Conservation (phyloP, 2,113 vertebrate species). For the Ceuthmochares aereus region DNA sequence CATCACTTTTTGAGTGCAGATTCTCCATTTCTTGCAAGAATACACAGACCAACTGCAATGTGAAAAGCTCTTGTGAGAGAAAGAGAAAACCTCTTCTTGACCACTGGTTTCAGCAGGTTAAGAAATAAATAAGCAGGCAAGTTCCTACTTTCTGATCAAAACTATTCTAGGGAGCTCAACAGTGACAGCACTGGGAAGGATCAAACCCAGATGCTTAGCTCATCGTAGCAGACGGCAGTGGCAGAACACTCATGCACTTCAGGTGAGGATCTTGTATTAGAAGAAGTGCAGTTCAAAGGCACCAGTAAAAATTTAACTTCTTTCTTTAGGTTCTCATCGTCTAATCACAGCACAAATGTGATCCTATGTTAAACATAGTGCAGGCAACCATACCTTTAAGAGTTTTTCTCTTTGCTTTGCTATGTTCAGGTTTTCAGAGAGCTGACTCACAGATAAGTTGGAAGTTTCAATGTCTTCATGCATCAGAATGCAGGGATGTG, state of each 20-base stretch:
- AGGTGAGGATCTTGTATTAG: background rate
- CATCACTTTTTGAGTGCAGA: background rate
- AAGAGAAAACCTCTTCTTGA: background rate
- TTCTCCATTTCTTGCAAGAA: background rate
- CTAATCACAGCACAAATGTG: slow-evolving; percentile 9
- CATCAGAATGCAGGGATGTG: slow-evolving; percentile 44
- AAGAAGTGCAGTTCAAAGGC: background rate
- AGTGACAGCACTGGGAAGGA: background rate
- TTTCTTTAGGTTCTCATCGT: background rate
- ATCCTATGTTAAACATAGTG: background rate
- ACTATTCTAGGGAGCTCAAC: background rate
- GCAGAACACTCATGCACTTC: background rate
- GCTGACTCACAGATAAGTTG: slow-evolving; percentile 71
- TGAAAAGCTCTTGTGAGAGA: background rate
- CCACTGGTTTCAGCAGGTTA: background rate
- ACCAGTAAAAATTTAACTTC: background rate
- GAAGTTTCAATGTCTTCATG: slow-evolving; percentile 73
- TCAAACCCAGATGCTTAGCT: background rate
- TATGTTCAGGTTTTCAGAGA: slow-evolving; percentile 73
- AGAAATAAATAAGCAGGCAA: background rate
- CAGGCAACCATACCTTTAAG: slow-evolving; percentile 73
- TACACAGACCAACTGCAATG: background rate
- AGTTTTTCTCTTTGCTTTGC: slow-evolving; percentile 75
- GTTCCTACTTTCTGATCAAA: background rate
- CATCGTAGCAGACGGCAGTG: background rate